These are phyloP conservation scores for Poeciliopsis paucimaculata DNA, from an alignment of 2,797 vertebrate species.

Conservation along the genomic window DNA sequence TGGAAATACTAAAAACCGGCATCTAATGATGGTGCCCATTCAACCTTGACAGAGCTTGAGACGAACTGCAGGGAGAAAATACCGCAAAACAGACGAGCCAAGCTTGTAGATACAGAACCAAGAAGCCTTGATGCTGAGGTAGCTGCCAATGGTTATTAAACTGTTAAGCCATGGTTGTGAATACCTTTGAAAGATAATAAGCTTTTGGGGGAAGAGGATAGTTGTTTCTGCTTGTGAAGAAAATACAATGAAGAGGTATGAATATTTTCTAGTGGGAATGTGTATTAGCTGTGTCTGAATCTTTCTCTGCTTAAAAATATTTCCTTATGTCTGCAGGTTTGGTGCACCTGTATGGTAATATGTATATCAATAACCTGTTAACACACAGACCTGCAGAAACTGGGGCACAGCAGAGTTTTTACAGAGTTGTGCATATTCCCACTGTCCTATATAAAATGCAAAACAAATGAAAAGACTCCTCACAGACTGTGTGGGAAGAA, in stretches of 20 bases:
- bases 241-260: background rate
- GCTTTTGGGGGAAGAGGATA: background rate
- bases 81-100: background rate
- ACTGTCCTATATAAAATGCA: slow-evolving; percentile 52
- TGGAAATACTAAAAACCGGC: background rate
- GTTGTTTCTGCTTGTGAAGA: background rate
- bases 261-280: background rate
- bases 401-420: slow-evolving; percentile 54
- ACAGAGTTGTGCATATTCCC: slow-evolving; percentile 37
- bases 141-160: background rate
- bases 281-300: background rate
- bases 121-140: background rate
- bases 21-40: background rate
- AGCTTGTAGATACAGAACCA: background rate
- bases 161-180: background rate
- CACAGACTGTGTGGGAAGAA: slow-evolving; percentile 33
- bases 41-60: background rate
- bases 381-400: slow-evolving; percentile 57
- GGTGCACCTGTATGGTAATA: slow-evolving; percentile 34
- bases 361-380: slow-evolving; percentile 62
- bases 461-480: slow-evolving; percentile 47
- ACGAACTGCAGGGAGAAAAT: background rate
- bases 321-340: slow-evolving; percentile 14
- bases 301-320: slow-evolving; percentile 2
- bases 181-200: background rate